Base-by-base conservation (phyloP, 2,113 vertebrate species). In the Canis aureus region DNA sequence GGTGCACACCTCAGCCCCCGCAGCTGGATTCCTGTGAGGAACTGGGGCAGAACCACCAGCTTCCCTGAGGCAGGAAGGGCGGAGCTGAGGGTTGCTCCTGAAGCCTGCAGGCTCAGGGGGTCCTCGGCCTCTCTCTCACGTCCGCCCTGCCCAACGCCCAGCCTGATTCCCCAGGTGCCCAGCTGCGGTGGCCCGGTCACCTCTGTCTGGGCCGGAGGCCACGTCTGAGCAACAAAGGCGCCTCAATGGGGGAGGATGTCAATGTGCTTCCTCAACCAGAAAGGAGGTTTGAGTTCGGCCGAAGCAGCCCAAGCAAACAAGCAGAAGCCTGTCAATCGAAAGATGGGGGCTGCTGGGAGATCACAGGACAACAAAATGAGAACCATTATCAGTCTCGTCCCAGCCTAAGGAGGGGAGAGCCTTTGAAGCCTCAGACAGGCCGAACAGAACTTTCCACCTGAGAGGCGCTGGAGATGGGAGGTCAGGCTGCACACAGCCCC, bases 381-480 rank as follows among this genome's bases (percentile, higher is more conserved):
- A 98, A 53, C 85, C 92, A 98, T 98, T 98, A 95, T 73, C 95
- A 96, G 95, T 80, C 86, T 95, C 79, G 20, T 91, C 97, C 95
- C 91, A 95, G 94, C 97, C 96, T 76, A 8, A 93, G 97, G 93
- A 60, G 74, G 59, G 95, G 86, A 90, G 98, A 96, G 96, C 62
- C 96, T 79, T 84, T 97, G 91, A 98, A 98, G 95, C 82, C 96
- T 69, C 66, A 92, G 89, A 98, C 97, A 86, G 67, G 90, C 97
- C 96, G 97, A 94, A 97, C 97, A 92, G 97, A 98, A 94, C 96
- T 98, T 98, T 98, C 97, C 96, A 98, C 97, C 97, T 98, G 97
- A 98, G 94, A 96, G 97, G 92, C 73, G 88, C 89, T 98, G 69
- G 94, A 94, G 89, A 88, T 59, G 89, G 95, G 90, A 98, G 93